These are phyloP conservation scores for Novumbra hubbsi DNA, from an alignment of 2,797 vertebrate species.

Conservation along the genomic window DNA sequence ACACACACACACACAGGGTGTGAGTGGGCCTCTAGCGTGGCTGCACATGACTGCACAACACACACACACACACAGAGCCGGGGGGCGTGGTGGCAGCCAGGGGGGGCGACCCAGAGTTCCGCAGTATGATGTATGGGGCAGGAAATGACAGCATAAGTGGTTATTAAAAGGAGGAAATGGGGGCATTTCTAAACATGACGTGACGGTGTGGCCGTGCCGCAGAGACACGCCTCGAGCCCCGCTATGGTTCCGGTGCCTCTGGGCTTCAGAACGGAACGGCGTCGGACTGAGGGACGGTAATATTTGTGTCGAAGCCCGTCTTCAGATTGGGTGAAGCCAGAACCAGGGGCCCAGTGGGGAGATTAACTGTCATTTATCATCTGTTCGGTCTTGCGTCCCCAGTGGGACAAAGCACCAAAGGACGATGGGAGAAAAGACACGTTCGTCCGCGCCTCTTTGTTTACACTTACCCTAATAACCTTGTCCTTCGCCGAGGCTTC, in stretches of 20 bases:
- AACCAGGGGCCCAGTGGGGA: background rate
- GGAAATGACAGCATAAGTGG: conserved; percentile 75
- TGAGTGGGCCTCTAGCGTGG: conserved; percentile 44
- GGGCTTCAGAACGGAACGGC: background rate
- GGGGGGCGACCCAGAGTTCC: conserved; percentile 39
- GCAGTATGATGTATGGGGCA: conserved; percentile 66
- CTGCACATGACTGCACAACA: conserved; percentile 32
- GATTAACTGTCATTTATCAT: background rate
- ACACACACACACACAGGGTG: conserved; percentile 25
- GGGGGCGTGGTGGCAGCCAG: conserved; percentile 50
- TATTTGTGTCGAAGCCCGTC: background rate
- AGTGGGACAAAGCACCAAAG: background rate
- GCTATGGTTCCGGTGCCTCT: background rate
- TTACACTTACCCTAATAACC: background rate
- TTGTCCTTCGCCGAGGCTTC: background rate
- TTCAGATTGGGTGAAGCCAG: background rate
- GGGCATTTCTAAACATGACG: conserved; percentile 61
- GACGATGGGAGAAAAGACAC: background rate
- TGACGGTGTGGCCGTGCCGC: conserved; percentile 42
- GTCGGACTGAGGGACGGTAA: background rate
- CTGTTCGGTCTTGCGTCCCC: background rate
- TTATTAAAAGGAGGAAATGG: conserved; percentile 74
- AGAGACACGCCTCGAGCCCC: conserved; percentile 31
- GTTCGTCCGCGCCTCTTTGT: background rate
- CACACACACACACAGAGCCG: conserved; percentile 8